phyloP scores from a whole-genome alignment of 1,140 invertebrate genomes.

The Pseudomyrmex concolor region DNA sequence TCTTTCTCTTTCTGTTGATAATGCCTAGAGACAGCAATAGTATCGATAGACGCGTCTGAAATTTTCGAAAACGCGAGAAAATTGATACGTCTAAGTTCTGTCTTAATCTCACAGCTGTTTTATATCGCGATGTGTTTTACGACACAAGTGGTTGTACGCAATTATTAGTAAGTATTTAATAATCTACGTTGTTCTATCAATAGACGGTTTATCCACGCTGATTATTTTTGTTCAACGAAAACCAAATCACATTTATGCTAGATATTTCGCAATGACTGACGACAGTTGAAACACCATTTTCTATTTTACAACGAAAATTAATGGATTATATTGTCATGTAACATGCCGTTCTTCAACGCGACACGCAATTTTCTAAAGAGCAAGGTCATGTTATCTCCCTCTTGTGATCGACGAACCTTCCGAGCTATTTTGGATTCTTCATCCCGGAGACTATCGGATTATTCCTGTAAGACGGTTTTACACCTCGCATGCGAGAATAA shows the following conservation, averaged over 20 bases:
- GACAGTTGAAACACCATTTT: neutral
- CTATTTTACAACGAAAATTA: neutral
- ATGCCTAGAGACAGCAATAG: no score
- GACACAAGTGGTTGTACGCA: neutral
- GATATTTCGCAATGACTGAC: neutral
- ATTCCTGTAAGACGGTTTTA: constrained; percentile 47
- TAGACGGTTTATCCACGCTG: no score
- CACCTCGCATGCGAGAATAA: constrained; percentile 3
- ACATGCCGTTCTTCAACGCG: no score
- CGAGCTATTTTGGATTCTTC: constrained; percentile 17
- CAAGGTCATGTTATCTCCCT: neutral
- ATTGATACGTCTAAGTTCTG: no score
- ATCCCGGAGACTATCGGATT: constrained; percentile 24
- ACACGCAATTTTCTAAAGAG: neutral
- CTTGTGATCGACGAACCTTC: constrained; percentile 2
- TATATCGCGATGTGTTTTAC: neutral
- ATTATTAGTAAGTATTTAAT: neutral
- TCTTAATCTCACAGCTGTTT: no score
- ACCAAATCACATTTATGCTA: neutral
- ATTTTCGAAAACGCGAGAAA: no score
- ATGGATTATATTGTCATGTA: constrained; percentile 3
- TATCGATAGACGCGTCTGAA: no score
- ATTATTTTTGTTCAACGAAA: neutral
- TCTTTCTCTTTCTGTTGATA: no score
- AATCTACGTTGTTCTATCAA: constrained; percentile 1